A percentile compares a stretch with the other conserved stretches of the same genome.
phyloP scores from a whole-genome alignment of 2,113 vertebrate genomes.

The Ptyas mucosa region DNA sequence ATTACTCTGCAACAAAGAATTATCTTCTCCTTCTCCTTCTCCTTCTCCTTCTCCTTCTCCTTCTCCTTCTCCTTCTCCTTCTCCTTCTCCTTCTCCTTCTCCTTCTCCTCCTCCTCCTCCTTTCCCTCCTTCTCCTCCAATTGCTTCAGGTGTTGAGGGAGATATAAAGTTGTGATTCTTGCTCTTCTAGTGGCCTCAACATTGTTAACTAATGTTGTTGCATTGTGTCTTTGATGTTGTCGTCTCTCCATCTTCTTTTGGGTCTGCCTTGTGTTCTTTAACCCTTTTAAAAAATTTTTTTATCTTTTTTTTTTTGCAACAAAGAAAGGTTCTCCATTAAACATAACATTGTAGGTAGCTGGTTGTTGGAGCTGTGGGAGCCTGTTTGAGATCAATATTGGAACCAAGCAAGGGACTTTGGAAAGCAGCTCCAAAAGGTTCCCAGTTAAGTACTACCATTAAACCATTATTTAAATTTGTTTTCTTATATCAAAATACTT shows the following conservation, averaged over 20 bases:
- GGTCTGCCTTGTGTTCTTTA: not conserved
- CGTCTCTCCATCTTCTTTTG: not conserved
- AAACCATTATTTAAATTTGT: not conserved
- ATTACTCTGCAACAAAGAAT: not conserved
- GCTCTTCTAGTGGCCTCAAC: not conserved
- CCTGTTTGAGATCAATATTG: not conserved
- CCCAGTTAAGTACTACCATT: not conserved
- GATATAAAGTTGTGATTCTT: not conserved
- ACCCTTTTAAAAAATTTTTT: not conserved
- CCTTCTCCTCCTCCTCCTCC: no score
- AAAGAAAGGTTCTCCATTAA: not conserved
- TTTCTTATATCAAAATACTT: not conserved
- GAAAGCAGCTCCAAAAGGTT: not conserved
- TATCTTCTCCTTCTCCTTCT: fast-evolving
- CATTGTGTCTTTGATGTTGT: not conserved
- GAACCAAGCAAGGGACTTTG: not conserved
- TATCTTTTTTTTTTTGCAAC: not conserved
- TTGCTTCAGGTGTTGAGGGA: not conserved
- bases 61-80: not conserved
- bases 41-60: not conserved
- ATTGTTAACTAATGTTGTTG: not conserved
- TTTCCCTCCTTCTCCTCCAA: no score
- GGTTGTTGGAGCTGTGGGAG: not conserved
- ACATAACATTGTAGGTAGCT: not conserved
- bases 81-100: not conserved